A percentile compares a stretch with the other conserved stretches of the same genome.
Conservation (phyloP, 2,797 vertebrate species). For the Typhlichthys subterraneus region DNA sequence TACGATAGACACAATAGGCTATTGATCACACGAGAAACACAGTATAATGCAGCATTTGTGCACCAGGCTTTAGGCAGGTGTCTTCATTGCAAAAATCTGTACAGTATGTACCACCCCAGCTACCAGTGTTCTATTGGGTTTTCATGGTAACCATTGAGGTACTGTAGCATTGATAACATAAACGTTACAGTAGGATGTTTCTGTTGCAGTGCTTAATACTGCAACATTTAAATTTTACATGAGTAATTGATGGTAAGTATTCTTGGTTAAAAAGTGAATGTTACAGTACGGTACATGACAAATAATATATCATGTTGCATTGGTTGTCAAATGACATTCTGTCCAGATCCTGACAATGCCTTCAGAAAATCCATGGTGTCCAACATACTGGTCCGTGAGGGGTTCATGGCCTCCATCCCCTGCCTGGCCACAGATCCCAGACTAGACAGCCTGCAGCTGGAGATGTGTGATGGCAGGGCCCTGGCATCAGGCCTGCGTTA, state of each 20-base stretch:
- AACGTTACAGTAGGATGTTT: too few species aligned
- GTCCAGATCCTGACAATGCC: conserved; percentile 85
- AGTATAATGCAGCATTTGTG: too few species aligned
- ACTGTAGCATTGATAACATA: too few species aligned
- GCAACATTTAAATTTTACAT: too few species aligned
- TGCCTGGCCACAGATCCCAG: conserved; percentile 90
- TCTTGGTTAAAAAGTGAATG: not conserved
- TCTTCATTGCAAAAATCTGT: too few species aligned
- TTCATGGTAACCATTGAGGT: too few species aligned
- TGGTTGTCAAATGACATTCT: conserved; percentile 18
- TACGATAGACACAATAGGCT: too few species aligned
- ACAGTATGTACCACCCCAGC: too few species aligned
- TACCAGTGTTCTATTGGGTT: too few species aligned
- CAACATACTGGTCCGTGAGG: conserved; percentile 78
- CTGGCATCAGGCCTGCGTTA: conserved; percentile 80
- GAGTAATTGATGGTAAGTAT: not conserved
- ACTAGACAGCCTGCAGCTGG: conserved; percentile 80
- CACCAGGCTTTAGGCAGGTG: too few species aligned
- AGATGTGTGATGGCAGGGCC: conserved; percentile 70
- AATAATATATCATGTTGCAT: conserved; percentile 20
- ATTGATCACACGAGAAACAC: too few species aligned
- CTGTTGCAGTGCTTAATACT: too few species aligned
- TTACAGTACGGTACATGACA: not conserved
- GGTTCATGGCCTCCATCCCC: conserved; percentile 76
- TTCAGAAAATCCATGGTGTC: conserved; percentile 82